Percentiles rank a stretch among this genome's conserved stretches.
Evolutionary conservation across 2,797 vertebrate genomes (phyloP).

Genomic region (Crax fasciolata): DNA sequence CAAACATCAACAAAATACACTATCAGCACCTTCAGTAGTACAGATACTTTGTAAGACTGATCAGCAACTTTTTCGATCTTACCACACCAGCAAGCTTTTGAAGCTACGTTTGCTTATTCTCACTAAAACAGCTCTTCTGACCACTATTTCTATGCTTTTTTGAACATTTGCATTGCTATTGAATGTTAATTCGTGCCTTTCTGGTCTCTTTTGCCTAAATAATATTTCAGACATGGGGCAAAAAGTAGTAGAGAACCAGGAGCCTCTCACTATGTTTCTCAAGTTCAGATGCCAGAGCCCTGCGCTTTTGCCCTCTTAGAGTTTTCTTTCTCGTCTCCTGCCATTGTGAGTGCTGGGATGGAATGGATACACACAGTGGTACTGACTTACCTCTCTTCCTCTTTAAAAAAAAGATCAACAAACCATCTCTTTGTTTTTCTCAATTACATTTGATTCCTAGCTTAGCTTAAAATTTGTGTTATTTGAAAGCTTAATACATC

Average conservation of each 20-base stretch:
- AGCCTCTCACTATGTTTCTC: neutral
- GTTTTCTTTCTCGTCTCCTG: neutral
- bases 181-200: neutral
- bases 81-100: neutral
- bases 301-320: neutral
- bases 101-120: neutral
- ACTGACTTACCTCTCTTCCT: fast-evolving
- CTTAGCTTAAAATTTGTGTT: neutral
- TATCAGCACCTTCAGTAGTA: neutral
- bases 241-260: neutral
- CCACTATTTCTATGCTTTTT: neutral
- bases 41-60: neutral
- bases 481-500: neutral
- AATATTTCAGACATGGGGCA: neutral
- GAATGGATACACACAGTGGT: neutral
- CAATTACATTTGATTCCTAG: neutral
- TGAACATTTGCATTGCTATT: neutral
- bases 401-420: too few species aligned
- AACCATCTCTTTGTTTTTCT: neutral
- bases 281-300: neutral
- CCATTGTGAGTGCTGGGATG: neutral
- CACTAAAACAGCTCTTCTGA: neutral
- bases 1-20: neutral
- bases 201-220: neutral
- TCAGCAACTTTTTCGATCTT: neutral